phyloP scores from a whole-genome alignment of 2,888 invertebrate species.

The Rhagophthalmus giganteus region DNA sequence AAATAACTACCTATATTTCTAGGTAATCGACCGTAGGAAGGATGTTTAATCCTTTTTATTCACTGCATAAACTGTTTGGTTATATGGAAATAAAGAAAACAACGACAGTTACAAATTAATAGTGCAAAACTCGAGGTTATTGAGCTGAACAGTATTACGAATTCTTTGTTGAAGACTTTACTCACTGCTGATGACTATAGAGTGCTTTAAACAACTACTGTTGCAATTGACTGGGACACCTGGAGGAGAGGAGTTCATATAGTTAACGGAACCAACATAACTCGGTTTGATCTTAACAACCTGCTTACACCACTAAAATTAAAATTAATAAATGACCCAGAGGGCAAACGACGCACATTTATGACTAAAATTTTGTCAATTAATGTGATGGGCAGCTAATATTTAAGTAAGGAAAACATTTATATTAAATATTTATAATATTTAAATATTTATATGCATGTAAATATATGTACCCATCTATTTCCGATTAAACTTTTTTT shows the following conservation, averaged over 20 bases:
- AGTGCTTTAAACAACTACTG: constrained; percentile 26
- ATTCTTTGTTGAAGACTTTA: constrained; percentile 22
- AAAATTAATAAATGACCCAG: constrained; percentile 14
- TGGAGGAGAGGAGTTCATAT: constrained; percentile 27
- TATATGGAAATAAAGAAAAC: constrained; percentile 2
- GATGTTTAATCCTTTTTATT: not conserved
- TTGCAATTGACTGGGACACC: constrained; percentile 23
- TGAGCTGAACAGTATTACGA: constrained; percentile 22
- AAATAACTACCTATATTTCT: not conserved
- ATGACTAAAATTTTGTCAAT: no score
- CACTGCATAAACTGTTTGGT: not conserved
- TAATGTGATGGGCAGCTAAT: no score
- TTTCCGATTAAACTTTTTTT: no score
- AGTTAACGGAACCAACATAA: constrained; percentile 39
- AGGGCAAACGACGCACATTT: no score
- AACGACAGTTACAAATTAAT: constrained; percentile 27
- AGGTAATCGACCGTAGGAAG: not conserved
- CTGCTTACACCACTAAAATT: constrained; percentile 22
- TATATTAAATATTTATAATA: no score
- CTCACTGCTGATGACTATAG: constrained; percentile 19
- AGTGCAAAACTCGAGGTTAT: constrained; percentile 29
- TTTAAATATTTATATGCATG: no score
- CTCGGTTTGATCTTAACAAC: constrained; percentile 34
- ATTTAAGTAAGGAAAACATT: no score
- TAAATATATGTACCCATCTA: no score